These are phyloP conservation scores for Cirrhinus molitorella DNA, from an alignment of 2,797 vertebrate species.

Conservation along the genomic window DNA sequence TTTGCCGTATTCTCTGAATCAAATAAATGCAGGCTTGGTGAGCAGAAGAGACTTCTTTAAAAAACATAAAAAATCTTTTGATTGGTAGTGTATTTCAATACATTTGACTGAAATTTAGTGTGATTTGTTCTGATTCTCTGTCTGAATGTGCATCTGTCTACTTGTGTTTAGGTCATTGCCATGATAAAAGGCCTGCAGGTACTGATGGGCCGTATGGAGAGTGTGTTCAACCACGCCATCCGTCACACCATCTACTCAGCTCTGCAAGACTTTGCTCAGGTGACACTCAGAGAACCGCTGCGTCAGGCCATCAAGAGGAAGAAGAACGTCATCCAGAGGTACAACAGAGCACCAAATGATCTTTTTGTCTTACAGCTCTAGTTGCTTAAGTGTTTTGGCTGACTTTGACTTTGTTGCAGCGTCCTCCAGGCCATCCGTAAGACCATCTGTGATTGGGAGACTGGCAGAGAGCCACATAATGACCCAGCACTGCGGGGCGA, in stretches of 20 bases:
- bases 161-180: constrained; percentile 87
- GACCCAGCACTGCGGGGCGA: constrained; percentile 87
- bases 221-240: constrained; percentile 98
- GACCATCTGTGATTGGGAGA: constrained; percentile 90
- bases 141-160: constrained; percentile 14
- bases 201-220: constrained; percentile 98
- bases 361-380: neutral
- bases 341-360: neutral
- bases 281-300: constrained; percentile 91
- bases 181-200: constrained; percentile 99
- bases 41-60: too few relatives aligned
- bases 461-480: constrained; percentile 84
- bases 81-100: too few relatives aligned
- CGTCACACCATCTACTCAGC: constrained; percentile 97
- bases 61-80: too few relatives aligned
- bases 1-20: too few relatives aligned
- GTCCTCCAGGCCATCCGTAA: constrained; percentile 90
- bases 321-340: constrained; percentile 98
- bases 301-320: constrained; percentile 98
- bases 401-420: constrained; percentile 67
- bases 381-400: neutral
- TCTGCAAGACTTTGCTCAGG: constrained; percentile 95
- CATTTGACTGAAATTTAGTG: too few relatives aligned
- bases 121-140: neutral
- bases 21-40: too few relatives aligned